phyloP scores from a whole-genome alignment of 2,888 invertebrate species.

The Apamea sordens region DNA sequence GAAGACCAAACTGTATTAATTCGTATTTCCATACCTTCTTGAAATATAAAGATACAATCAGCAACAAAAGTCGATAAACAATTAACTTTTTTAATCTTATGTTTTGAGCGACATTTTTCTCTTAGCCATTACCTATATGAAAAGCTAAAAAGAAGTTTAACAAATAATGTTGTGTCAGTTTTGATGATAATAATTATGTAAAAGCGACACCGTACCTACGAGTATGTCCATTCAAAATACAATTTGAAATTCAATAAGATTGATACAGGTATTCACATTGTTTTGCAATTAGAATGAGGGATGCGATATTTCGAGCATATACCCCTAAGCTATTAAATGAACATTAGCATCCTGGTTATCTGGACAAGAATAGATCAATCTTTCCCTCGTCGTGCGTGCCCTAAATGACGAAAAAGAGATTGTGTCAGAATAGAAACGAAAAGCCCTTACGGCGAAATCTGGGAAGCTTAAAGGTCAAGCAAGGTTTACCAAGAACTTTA shows the following conservation, averaged over 20 bases:
- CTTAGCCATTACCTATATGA: neutral
- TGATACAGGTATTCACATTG: neutral
- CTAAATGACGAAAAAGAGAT: conserved; percentile 41
- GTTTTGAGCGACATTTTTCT: neutral
- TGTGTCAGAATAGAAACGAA: conserved; percentile 34
- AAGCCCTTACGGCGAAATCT: conserved; percentile 44
- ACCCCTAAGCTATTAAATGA: conserved; percentile 7
- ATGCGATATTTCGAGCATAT: conserved; percentile 11
- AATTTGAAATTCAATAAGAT: conserved; percentile 21
- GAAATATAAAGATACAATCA: neutral
- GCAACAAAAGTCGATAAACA: neutral
- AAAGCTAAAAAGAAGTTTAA: neutral
- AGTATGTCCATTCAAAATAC: neutral
- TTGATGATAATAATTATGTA: neutral
- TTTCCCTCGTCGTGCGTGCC: conserved; percentile 40
- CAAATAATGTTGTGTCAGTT: neutral
- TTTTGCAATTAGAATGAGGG: conserved; percentile 13
- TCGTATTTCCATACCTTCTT: conserved; percentile 14
- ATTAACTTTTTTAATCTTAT: neutral
- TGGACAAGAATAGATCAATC: conserved; percentile 41
- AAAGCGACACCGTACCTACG: neutral
- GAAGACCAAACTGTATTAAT: neutral
- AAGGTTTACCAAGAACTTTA: conserved; percentile 16
- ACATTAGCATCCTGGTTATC: conserved; percentile 20
- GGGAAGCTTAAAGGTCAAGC: conserved; percentile 30